A percentile compares a stretch with the other conserved stretches of the same genome.
Evolutionary conservation across 2,797 vertebrate species (phyloP).

Genomic region (Dromococcyx pavoninus): DNA sequence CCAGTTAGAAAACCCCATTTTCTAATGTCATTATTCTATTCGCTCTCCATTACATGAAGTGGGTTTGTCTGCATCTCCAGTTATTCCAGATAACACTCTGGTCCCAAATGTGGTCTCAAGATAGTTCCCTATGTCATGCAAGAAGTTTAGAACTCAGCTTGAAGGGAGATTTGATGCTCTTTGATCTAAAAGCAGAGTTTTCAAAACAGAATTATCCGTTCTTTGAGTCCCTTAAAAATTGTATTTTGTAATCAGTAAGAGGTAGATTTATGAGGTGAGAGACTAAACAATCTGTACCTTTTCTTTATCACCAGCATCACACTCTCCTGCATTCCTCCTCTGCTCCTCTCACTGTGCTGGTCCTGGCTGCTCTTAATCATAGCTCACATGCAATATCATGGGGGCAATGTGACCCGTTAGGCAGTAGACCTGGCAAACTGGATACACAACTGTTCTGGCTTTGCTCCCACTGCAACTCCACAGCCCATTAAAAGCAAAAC

Average conservation of each 20-base stretch:
- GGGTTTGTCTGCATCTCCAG: background rate
- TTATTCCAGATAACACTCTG: background rate
- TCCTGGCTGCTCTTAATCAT: background rate
- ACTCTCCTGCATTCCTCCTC: background rate
- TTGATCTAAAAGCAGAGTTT: background rate
- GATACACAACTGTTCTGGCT: background rate
- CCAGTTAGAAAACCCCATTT: background rate
- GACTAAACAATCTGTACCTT: background rate
- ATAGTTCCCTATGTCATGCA: background rate
- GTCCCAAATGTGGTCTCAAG: background rate
- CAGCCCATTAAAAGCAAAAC: background rate
- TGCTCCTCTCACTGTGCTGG: background rate
- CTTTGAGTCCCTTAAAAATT: background rate
- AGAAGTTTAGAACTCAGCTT: background rate
- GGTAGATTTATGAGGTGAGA: background rate
- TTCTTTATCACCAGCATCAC: background rate
- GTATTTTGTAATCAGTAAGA: background rate
- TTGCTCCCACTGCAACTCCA: background rate
- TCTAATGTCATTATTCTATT: background rate
- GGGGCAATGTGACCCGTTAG: background rate
- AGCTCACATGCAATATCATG: accelerated
- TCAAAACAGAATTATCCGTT: background rate
- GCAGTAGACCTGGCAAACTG: background rate
- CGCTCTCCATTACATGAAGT: accelerated
- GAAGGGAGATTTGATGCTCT: background rate